Evolutionary conservation across 2,113 vertebrate species (phyloP).

Genomic region (Brienomyrus longianalis): DNA sequence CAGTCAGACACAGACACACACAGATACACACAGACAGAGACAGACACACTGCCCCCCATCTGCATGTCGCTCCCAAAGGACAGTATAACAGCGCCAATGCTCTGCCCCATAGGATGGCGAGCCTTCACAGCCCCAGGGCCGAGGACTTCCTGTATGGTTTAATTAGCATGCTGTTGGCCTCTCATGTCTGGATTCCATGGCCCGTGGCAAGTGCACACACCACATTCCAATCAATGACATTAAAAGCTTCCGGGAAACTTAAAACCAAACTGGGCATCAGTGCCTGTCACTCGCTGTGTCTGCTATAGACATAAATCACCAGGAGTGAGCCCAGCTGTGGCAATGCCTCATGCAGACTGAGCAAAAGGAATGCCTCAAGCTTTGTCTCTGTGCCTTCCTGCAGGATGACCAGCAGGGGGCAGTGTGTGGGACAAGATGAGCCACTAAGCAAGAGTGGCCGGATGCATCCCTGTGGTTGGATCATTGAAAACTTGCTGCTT

Average conservation of each 20-base stretch:
- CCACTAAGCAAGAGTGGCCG: constrained; percentile 49
- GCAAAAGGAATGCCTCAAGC: not conserved
- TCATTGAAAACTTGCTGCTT: constrained; percentile 61
- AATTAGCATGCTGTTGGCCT: not conserved
- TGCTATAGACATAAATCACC: not conserved
- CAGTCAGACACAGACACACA: too few species aligned
- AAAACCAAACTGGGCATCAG: not conserved
- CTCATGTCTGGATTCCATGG: not conserved
- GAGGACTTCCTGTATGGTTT: not conserved
- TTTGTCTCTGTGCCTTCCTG: constrained; percentile 30
- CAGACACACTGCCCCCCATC: not conserved
- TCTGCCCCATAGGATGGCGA: not conserved
- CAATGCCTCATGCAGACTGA: not conserved
- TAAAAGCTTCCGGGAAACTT: not conserved
- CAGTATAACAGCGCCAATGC: not conserved
- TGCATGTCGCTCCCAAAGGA: not conserved
- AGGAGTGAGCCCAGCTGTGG: not conserved
- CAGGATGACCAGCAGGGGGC: constrained; percentile 59
- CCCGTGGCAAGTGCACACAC: not conserved
- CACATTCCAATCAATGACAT: not conserved
- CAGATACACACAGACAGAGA: not conserved
- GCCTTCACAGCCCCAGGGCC: not conserved
- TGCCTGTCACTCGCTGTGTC: not conserved
- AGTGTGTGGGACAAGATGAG: constrained; percentile 43
- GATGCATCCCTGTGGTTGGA: constrained; percentile 54